phyloP scores from a whole-genome alignment of 2,888 invertebrate species.

The Dolichomitus sp. region DNA sequence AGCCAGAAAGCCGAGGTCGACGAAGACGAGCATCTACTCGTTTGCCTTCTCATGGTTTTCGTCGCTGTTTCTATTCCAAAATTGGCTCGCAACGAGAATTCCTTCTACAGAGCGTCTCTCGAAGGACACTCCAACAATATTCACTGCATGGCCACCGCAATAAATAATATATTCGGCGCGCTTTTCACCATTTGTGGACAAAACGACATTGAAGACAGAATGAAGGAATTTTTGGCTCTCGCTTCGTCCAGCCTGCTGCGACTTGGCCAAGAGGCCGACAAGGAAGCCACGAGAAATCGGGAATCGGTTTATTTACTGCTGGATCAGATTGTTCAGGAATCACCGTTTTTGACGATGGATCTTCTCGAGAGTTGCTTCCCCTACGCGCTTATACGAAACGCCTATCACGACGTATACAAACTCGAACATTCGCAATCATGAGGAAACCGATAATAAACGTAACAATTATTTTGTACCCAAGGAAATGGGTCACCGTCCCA shows the following conservation, averaged over 20 bases:
- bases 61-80: slow-evolving; percentile 99
- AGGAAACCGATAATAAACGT: slow-evolving; percentile 46
- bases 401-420: slow-evolving; percentile 98
- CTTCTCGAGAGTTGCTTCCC: slow-evolving; percentile 99
- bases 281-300: slow-evolving; percentile 96
- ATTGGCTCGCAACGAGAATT: slow-evolving; percentile 95
- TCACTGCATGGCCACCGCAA: slow-evolving; percentile 98
- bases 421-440: slow-evolving; percentile 90
- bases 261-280: slow-evolving; percentile 98
- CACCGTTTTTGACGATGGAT: slow-evolving; percentile 99
- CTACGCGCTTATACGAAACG: slow-evolving; percentile 98
- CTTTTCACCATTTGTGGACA: slow-evolving; percentile 98
- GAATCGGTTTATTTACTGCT: slow-evolving; percentile 98
- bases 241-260: slow-evolving; percentile 98
- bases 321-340: slow-evolving; percentile 99
- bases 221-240: slow-evolving; percentile 97
- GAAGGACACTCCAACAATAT: slow-evolving; percentile 99
- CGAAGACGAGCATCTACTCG: slow-evolving; percentile 97
- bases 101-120: slow-evolving; percentile 94
- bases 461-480: slow-evolving; percentile 37
- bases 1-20: slow-evolving; percentile 95
- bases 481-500: slow-evolving; percentile 57
- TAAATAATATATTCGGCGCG: slow-evolving; percentile 98
- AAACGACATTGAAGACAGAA: slow-evolving; percentile 98
- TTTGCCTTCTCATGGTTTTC: slow-evolving; percentile 99